Evolutionary conservation across 2,888 invertebrate species (phyloP).

Genomic region (Endomychus coccineus): DNA sequence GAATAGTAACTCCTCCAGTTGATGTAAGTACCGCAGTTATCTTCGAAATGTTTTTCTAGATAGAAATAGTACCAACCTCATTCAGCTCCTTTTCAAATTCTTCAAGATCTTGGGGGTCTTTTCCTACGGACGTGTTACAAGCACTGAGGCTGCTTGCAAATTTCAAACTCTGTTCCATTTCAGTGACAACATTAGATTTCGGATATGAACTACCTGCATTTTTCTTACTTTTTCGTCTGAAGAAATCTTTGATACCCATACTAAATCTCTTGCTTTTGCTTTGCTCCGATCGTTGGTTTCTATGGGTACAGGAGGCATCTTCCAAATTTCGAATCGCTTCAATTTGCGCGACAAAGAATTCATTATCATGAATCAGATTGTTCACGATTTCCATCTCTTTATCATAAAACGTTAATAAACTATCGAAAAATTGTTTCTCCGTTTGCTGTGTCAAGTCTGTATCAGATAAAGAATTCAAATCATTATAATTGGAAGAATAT

Average conservation of each 20-base stretch:
- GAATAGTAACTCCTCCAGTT: too few relatives aligned
- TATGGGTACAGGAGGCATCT: too few relatives aligned
- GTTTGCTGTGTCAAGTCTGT: slow-evolving; percentile 18
- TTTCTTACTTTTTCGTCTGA: slow-evolving; percentile 12
- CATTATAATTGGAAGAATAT: too few relatives aligned
- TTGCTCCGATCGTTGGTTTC: too few relatives aligned
- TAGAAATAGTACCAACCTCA: slow-evolving; percentile 7
- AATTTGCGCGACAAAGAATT: slow-evolving; percentile 21
- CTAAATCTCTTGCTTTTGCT: too few relatives aligned
- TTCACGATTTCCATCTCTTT: slow-evolving; percentile 25
- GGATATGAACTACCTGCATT: slow-evolving; percentile 4
- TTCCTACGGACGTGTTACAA: not conserved
- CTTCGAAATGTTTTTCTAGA: too few relatives aligned
- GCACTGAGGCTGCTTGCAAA: slow-evolving; percentile 7
- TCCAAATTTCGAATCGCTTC: slow-evolving; percentile 10
- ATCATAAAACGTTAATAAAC: slow-evolving; percentile 27
- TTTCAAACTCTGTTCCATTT: slow-evolving; percentile 9
- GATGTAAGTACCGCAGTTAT: too few relatives aligned
- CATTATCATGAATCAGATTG: slow-evolving; percentile 25
- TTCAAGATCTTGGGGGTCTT: slow-evolving; percentile 7
- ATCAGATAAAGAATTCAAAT: too few relatives aligned
- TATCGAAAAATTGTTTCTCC: slow-evolving; percentile 29
- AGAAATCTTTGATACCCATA: slow-evolving; percentile 7
- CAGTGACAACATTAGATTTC: not conserved
- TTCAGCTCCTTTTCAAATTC: slow-evolving; percentile 5